Evolutionary conservation across 1,140 invertebrate genomes (phyloP).

Genomic region (Callitettix versicolor): DNA sequence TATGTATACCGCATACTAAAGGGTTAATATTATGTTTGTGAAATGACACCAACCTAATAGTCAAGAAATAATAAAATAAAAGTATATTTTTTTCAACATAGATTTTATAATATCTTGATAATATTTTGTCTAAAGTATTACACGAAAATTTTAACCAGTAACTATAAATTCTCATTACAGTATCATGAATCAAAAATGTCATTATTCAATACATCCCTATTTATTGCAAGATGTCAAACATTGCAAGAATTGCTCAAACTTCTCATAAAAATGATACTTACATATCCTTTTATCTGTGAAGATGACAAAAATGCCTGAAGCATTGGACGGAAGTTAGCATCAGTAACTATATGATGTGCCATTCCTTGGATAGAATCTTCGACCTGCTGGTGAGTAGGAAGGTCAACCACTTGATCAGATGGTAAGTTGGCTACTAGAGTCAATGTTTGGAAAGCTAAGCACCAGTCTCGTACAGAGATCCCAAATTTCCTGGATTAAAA

Average conservation of each 20-base stretch:
- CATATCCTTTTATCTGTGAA: conserved; percentile 28
- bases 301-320: conserved; percentile 61
- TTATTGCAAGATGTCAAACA: not conserved
- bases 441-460: conserved; percentile 54
- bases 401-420: not conserved
- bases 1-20: no score
- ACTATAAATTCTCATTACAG: no score
- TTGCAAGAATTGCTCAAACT: not conserved
- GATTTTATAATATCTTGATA: no score
- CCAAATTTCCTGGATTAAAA: conserved; percentile 42
- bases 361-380: conserved; percentile 34
- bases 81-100: no score
- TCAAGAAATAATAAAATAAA: no score
- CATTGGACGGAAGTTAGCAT: conserved; percentile 59
- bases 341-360: conserved; percentile 50
- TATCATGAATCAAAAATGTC: no score
- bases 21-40: no score
- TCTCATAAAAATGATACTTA: conserved; percentile 16
- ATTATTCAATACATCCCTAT: not conserved
- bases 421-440: conserved; percentile 40
- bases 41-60: no score
- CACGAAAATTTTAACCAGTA: no score
- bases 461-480: conserved; percentile 61
- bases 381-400: no score
- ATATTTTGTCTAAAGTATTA: no score